Evolutionary conservation across 2,888 invertebrate genomes (phyloP).

Genomic region (Lordiphosa andalusiaca): DNA sequence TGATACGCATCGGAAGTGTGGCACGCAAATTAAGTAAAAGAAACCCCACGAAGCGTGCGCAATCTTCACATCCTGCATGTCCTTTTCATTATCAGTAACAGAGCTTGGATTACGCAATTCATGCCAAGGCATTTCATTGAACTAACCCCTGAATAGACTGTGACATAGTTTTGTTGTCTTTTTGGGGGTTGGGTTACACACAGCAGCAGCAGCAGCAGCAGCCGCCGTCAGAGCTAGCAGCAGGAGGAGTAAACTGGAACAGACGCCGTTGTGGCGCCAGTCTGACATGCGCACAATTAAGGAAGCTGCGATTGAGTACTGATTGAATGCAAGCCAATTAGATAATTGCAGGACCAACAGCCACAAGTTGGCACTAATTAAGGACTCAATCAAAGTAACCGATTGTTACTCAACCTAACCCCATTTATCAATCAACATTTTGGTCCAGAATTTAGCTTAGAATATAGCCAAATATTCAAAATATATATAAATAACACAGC

Average conservation of each 20-base stretch:
- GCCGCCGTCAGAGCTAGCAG: conserved; percentile 26
- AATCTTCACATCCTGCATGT: conserved; percentile 60
- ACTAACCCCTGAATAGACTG: conserved; percentile 29
- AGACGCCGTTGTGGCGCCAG: conserved; percentile 74
- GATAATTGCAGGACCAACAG: conserved; percentile 52
- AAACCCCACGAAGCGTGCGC: conserved; percentile 47
- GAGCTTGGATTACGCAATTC: conserved; percentile 58
- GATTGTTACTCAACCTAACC: too few species aligned
- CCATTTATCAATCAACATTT: conserved; percentile 1
- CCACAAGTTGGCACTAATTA: conserved; percentile 12
- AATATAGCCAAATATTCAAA: too few species aligned
- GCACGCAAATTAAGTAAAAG: conserved; percentile 18
- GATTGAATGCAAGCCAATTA: conserved; percentile 44
- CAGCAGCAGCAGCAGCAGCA: conserved; percentile 8
- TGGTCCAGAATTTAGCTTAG: too few species aligned
- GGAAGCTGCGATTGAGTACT: conserved; percentile 8
- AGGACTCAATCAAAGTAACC: conserved; percentile 18
- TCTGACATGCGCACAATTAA: conserved; percentile 61
- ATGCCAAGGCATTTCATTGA: conserved; percentile 25
- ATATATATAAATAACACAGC: too few species aligned
- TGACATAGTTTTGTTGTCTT: conserved; percentile 56
- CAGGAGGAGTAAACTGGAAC: conserved; percentile 62
- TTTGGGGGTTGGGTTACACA: conserved; percentile 5
- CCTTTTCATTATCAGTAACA: conserved; percentile 56
- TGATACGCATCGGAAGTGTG: conserved; percentile 62